phyloP scores from a whole-genome alignment of 2,113 vertebrate genomes.

The Dipodomys merriami region DNA sequence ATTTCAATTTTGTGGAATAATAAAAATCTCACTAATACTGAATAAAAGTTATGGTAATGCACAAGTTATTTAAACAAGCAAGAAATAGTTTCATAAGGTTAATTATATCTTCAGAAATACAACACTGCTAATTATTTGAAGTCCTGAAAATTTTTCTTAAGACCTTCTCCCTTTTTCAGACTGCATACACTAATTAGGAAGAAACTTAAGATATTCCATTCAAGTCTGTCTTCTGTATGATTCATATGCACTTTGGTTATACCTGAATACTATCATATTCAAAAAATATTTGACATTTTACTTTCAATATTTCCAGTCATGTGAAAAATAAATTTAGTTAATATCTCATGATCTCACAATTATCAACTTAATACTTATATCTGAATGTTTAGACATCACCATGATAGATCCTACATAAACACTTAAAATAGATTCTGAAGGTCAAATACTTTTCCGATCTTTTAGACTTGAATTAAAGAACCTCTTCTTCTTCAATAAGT shows the following conservation, averaged over 20 bases:
- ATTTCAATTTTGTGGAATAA: not conserved
- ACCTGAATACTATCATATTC: not conserved
- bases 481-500: not conserved
- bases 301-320: not conserved
- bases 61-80: not conserved
- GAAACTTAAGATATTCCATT: conserved; percentile 12
- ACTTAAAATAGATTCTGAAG: not conserved
- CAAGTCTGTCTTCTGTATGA: not conserved
- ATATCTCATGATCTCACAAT: not conserved
- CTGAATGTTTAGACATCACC: not conserved
- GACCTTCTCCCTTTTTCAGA: not conserved
- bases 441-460: not conserved
- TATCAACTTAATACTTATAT: not conserved
- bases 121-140: not conserved
- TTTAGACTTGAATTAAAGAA: not conserved
- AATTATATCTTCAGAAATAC: not conserved
- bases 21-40: not conserved
- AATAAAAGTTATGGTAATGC: not conserved
- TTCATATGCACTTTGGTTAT: not conserved
- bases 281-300: not conserved
- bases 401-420: not conserved
- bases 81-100: not conserved
- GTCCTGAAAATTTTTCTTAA: not conserved
- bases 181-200: not conserved
- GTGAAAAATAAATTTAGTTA: not conserved